A percentile compares a stretch with the other conserved stretches of the same genome.
Evolutionary conservation across 53 echinoderm and acorn worm species (phyloP).

Genomic region (Glandiceps talaboti): DNA sequence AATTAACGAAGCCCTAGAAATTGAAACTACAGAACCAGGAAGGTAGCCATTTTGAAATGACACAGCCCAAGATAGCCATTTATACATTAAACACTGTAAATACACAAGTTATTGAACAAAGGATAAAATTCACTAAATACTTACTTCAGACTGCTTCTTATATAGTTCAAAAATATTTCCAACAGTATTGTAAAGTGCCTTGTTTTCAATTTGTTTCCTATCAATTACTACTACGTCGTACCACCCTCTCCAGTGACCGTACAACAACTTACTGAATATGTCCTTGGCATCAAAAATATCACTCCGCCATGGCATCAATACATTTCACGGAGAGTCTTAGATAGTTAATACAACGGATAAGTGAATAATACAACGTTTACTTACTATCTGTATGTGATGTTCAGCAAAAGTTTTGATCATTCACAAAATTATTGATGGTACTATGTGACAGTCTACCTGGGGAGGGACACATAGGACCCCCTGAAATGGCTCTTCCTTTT

Average conservation of each 20-base stretch:
- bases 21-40: too few relatives aligned
- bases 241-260: neutral
- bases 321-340: neutral
- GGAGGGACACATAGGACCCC: neutral
- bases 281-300: neutral
- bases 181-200: too few relatives aligned
- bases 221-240: neutral
- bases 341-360: too few relatives aligned
- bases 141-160: too few relatives aligned
- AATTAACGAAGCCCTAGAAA: too few relatives aligned
- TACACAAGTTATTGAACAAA: too few relatives aligned
- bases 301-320: neutral
- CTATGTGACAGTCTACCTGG: neutral
- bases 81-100: too few relatives aligned
- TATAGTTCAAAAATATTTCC: too few relatives aligned
- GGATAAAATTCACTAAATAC: too few relatives aligned
- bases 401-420: too few relatives aligned
- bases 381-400: neutral
- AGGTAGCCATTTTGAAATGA: neutral
- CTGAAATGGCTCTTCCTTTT: neutral
- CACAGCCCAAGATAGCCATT: neutral
- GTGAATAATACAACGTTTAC: neutral
- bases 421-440: too few relatives aligned
- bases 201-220: neutral
- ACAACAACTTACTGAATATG: neutral